Conservation (phyloP, 1,140 invertebrate species). For the Holotrichia oblita region DNA sequence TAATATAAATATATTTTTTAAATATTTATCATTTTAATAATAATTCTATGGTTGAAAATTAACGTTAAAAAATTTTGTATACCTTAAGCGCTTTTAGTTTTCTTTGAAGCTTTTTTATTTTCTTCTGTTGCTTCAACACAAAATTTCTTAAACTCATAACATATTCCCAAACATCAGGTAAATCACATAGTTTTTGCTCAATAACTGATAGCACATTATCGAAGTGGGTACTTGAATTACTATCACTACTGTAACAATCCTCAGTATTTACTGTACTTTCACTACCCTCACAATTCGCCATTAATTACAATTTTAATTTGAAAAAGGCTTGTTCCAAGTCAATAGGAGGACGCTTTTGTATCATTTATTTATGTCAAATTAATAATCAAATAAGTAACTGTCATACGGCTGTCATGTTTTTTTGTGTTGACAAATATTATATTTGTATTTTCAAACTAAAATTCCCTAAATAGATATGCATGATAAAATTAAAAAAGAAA, state of each 20-base stretch:
- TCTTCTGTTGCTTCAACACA: conserved; percentile 1
- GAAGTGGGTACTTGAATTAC: conserved; percentile 4
- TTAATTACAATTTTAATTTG: not conserved
- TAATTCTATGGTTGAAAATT: not conserved
- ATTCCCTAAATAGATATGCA: too few species aligned
- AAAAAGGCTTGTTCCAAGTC: too few species aligned
- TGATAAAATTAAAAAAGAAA: too few species aligned
- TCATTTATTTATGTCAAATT: too few species aligned
- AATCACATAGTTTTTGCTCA: not conserved
- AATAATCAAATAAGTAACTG: too few species aligned
- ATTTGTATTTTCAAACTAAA: too few species aligned
- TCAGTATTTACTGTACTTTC: not conserved
- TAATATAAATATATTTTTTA: too few species aligned
- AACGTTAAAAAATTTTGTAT: not conserved
- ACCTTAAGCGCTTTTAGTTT: conserved; percentile 4
- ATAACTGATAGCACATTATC: not conserved
- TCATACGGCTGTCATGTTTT: too few species aligned
- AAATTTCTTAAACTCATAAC: not conserved
- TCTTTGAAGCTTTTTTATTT: conserved; percentile 26
- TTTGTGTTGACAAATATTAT: too few species aligned
- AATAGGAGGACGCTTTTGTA: too few species aligned
- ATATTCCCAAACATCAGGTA: conserved; percentile 19
- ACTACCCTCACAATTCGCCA: not conserved
- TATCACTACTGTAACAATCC: not conserved
- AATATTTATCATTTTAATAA: not conserved